Conservation (phyloP, 2,888 invertebrate species). For the Tetragnatha montana region DNA sequence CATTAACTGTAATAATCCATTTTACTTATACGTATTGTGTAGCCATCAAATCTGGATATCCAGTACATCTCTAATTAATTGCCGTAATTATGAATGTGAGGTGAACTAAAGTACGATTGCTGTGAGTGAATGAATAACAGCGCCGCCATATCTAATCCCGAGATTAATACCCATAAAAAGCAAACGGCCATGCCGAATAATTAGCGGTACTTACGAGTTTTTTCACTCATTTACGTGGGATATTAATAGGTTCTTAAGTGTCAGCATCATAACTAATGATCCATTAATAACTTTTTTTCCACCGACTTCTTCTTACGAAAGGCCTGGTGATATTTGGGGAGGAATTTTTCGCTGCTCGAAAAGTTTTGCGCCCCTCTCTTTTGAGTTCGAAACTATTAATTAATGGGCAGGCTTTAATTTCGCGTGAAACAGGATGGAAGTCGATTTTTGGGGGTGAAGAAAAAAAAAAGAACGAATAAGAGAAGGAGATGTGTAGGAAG, state of each 20-base stretch:
- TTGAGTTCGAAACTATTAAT: conserved; percentile 53
- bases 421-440: conserved; percentile 40
- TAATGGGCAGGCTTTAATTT: conserved; percentile 59
- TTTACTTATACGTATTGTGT: no score
- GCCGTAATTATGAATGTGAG: conserved; percentile 47
- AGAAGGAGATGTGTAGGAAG: background rate
- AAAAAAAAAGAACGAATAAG: conserved; percentile 9
- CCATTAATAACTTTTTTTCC: conserved; percentile 53
- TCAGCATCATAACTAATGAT: conserved; percentile 64
- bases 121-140: conserved; percentile 31
- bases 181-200: conserved; percentile 52
- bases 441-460: background rate
- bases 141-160: conserved; percentile 37
- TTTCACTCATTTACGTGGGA: conserved; percentile 46
- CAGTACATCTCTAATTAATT: conserved; percentile 47
- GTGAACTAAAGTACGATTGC: conserved; percentile 8
- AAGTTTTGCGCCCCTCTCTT: conserved; percentile 38
- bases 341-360: conserved; percentile 40
- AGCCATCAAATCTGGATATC: background rate
- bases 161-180: conserved; percentile 63
- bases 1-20: no score
- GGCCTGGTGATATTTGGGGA: conserved; percentile 41
- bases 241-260: conserved; percentile 65
- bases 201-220: conserved; percentile 51
- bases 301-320: background rate